phyloP scores from a whole-genome alignment of 2,113 vertebrate species.

The Charadrius vociferus region DNA sequence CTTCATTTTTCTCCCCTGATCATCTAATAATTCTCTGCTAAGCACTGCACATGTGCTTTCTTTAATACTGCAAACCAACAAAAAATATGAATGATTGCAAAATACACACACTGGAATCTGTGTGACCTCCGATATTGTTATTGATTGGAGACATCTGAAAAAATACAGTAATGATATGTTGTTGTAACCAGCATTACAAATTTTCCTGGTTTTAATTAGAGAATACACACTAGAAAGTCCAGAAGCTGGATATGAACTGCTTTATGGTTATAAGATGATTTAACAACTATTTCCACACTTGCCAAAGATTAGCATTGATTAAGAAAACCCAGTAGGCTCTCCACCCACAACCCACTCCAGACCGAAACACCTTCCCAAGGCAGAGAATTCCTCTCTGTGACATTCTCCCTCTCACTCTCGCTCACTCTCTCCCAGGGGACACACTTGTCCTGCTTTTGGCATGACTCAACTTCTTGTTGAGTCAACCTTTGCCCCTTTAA shows the following conservation, averaged over 20 bases:
- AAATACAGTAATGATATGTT: background rate
- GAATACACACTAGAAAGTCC: background rate
- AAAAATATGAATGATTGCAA: background rate
- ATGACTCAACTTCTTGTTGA: slow-evolving; percentile 62
- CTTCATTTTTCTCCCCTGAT: background rate
- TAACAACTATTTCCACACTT: background rate
- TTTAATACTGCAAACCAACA: background rate
- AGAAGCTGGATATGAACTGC: background rate
- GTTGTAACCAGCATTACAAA: background rate
- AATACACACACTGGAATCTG: background rate
- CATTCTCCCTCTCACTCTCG: background rate
- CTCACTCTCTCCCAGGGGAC: background rate
- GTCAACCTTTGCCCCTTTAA: slow-evolving; percentile 39
- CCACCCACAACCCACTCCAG: background rate
- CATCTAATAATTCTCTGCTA: background rate
- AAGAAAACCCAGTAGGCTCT: background rate
- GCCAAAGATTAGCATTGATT: background rate
- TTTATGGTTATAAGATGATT: background rate
- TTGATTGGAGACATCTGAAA: slow-evolving; percentile 15
- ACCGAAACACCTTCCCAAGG: background rate
- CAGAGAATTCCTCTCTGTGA: background rate
- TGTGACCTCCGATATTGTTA: background rate
- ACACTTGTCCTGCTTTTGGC: slow-evolving; percentile 58
- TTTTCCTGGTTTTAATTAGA: slow-evolving; percentile 18
- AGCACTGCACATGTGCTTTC: background rate